Evolutionary conservation across 2,797 vertebrate genomes (phyloP).

Genomic region (Parauchenoglanis ngamensis): DNA sequence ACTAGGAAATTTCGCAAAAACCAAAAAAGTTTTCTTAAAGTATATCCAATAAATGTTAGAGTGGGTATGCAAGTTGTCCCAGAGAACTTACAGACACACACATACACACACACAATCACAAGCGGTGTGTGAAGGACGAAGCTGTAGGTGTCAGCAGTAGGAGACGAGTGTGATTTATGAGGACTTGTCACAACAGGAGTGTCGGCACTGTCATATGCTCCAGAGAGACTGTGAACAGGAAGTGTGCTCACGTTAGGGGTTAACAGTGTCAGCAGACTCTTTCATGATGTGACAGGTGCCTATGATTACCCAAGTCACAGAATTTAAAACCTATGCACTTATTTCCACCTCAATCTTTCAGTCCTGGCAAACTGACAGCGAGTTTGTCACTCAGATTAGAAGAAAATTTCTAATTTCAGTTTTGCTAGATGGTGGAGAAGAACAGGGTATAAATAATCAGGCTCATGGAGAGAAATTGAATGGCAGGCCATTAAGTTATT

Average conservation of each 20-base stretch:
- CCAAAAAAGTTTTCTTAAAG: not conserved
- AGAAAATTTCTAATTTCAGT: not conserved
- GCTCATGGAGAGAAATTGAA: not conserved
- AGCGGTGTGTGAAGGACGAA: slow-evolving; percentile 41
- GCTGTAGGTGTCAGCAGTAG: slow-evolving; percentile 47
- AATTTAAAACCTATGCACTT: slow-evolving; percentile 25
- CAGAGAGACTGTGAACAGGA: slow-evolving; percentile 36
- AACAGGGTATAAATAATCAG: slow-evolving; percentile 3
- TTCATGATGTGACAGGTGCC: slow-evolving; percentile 37
- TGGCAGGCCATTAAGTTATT: slow-evolving; percentile 1
- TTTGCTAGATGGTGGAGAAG: not conserved
- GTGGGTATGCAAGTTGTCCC: not conserved
- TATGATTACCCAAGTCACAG: slow-evolving; percentile 33
- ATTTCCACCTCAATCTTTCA: slow-evolving; percentile 29
- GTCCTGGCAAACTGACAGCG: not conserved
- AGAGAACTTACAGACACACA: not conserved
- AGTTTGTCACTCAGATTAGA: slow-evolving; percentile 16
- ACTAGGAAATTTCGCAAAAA: not conserved
- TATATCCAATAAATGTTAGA: not conserved
- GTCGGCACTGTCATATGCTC: slow-evolving; percentile 39
- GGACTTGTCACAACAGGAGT: slow-evolving; percentile 47
- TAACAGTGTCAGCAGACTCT: slow-evolving; percentile 26
- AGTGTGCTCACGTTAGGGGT: slow-evolving; percentile 28
- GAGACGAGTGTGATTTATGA: slow-evolving; percentile 60
- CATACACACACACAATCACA: slow-evolving; percentile 1